Conservation (phyloP, 2,113 vertebrate species). For the Daphoenositta chrysoptera region DNA sequence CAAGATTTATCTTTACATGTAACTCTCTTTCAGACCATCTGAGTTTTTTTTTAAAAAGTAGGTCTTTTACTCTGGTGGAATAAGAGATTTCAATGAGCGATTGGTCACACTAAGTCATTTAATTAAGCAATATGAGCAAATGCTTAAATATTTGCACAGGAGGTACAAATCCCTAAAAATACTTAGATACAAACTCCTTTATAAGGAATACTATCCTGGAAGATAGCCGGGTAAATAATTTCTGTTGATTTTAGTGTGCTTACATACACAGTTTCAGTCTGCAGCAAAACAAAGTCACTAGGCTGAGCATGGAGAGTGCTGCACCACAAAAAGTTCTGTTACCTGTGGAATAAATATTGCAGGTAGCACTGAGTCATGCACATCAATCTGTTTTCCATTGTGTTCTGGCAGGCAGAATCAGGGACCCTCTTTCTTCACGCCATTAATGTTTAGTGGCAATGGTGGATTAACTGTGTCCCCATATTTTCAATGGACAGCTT, state of each 20-base stretch:
- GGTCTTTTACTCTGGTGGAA: not conserved
- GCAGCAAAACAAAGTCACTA: not conserved
- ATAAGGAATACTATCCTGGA: not conserved
- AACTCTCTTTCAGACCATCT: not conserved
- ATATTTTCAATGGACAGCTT: rapidly evolving
- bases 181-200: not conserved
- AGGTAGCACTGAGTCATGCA: not conserved
- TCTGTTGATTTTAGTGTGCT: not conserved
- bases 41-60: not conserved
- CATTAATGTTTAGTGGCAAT: not conserved
- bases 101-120: not conserved
- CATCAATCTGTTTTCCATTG: not conserved
- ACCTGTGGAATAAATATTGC: not conserved
- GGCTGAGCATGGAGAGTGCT: not conserved
- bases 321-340: not conserved
- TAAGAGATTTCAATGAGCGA: not conserved
- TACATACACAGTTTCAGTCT: not conserved
- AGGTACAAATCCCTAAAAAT: not conserved
- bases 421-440: not conserved
- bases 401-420: not conserved
- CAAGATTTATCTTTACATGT: not conserved
- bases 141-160: not conserved
- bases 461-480: not conserved
- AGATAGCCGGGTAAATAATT: not conserved
- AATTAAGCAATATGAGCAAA: not conserved